Evolutionary conservation across 2,888 invertebrate genomes (phyloP).

Genomic region (Sesamia inferens): DNA sequence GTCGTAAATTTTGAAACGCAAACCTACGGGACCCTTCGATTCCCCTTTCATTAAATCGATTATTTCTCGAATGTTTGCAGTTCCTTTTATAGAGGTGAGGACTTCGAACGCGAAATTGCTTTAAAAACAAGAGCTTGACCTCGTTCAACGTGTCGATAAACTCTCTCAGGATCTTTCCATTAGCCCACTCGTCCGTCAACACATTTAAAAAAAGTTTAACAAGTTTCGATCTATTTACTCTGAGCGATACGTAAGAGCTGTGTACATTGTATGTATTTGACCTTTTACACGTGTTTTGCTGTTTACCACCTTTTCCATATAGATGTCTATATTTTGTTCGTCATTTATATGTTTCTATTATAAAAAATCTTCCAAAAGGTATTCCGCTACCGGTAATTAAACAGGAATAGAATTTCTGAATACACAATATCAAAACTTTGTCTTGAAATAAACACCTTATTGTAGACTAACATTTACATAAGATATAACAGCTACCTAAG

Average conservation of each 20-base stretch:
- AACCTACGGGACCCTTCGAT: slow-evolving; percentile 83
- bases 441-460: not conserved
- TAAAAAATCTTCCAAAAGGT: not conserved
- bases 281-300: slow-evolving; percentile 17
- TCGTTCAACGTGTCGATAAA: slow-evolving; percentile 67
- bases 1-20: slow-evolving; percentile 86
- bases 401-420: not conserved
- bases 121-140: slow-evolving; percentile 81
- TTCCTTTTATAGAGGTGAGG: slow-evolving; percentile 81
- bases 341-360: not conserved
- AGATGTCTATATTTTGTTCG: not conserved
- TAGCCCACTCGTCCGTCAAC: slow-evolving; percentile 48
- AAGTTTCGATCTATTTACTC: slow-evolving; percentile 54
- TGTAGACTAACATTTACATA: not conserved
- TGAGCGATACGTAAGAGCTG: slow-evolving; percentile 18
- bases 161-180: slow-evolving; percentile 61
- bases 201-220: slow-evolving; percentile 59
- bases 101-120: slow-evolving; percentile 83
- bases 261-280: slow-evolving; percentile 16
- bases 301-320: not conserved
- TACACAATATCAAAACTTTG: not conserved
- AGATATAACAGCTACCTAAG: no score
- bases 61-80: slow-evolving; percentile 80
- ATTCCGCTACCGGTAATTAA: not conserved
- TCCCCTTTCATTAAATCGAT: slow-evolving; percentile 87